Evolutionary conservation across 2,113 vertebrate genomes (phyloP).

Genomic region (Macquaria ambigua): DNA sequence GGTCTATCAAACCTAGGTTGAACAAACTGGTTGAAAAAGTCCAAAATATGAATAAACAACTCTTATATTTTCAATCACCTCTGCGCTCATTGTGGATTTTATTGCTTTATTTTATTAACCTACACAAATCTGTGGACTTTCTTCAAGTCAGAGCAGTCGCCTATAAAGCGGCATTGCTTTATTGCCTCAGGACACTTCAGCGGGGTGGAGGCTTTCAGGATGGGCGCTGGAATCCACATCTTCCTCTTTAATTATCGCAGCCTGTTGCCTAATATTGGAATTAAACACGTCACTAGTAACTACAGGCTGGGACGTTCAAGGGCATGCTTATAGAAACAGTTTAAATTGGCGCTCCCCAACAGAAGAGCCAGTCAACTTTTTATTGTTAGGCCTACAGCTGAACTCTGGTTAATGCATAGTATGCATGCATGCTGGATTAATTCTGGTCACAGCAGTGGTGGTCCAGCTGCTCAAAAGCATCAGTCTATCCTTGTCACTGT

Average conservation of each 20-base stretch:
- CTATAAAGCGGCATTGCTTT: background rate
- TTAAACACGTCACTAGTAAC: too few species aligned
- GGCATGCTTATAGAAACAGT: background rate
- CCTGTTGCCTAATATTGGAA: background rate
- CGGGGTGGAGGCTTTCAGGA: too few species aligned
- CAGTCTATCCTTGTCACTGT: background rate
- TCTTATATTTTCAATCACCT: background rate
- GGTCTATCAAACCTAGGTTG: background rate
- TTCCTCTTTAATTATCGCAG: background rate
- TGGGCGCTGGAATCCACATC: background rate
- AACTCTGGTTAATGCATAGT: background rate
- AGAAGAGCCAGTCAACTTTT: background rate
- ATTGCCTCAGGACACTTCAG: background rate
- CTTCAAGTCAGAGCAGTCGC: background rate
- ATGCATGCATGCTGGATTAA: background rate
- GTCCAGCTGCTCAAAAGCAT: constrained; percentile 52
- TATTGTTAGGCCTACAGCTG: background rate
- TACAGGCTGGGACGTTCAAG: too few species aligned
- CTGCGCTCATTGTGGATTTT: background rate
- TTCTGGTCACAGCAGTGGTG: background rate
- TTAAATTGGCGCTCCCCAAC: background rate
- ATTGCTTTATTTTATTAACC: background rate
- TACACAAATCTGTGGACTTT: background rate
- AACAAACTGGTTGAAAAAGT: too few species aligned
- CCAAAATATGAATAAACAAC: background rate